Base-by-base conservation (phyloP, 2,113 vertebrate genomes). In the Hippocampus guttulatus region DNA sequence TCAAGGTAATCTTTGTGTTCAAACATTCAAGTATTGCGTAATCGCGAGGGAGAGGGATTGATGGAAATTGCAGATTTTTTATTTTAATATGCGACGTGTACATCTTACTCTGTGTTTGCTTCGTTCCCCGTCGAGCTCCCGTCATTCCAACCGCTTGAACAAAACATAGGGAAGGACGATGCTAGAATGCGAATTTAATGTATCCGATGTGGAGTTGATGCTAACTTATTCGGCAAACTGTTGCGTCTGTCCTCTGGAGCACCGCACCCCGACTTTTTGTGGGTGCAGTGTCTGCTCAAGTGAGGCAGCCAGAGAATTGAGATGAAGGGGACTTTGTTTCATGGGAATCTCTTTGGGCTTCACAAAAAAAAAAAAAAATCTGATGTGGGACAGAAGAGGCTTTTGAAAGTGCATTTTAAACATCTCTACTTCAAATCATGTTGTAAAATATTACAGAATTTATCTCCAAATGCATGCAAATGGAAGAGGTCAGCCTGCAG, bases 161-260 rank as follows among this genome's bases (percentile, higher is more conserved):
- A 5, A 52, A 67, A 1, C 15, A 38, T 38, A 51, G 65, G 14
- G 40, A 27, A 38, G 16, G 15, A 18, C 15, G 21, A 67, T 25
- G 7, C 3, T 30, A 30, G 30, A 3, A 20, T 33, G 27, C 6
- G 16, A 38, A n/a, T 45, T 23, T 51, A 18, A 43, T 25, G 25
- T 25, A 51, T 60, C 43, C 71, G 51, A 64, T 20, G 2, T 43
- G 63, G 69, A 85, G 75, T 81, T 84, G 21, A 77, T 8, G 54
- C n/a, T 6, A 84, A 89, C 71, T 88, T 87, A 71, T 65, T 54
- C 65, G 69, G 79, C 88, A 90, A 91, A 91, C 90, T 91, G 90
- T 91, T 91, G 90, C 89, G 85, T 75, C 81, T 18, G 23, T 83
- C 67, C 77, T 80, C 66, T 6, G 57, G 72, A 83, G 75, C 71